Conservation (phyloP, 2,888 invertebrate genomes). For the Dendrolimus houi region DNA sequence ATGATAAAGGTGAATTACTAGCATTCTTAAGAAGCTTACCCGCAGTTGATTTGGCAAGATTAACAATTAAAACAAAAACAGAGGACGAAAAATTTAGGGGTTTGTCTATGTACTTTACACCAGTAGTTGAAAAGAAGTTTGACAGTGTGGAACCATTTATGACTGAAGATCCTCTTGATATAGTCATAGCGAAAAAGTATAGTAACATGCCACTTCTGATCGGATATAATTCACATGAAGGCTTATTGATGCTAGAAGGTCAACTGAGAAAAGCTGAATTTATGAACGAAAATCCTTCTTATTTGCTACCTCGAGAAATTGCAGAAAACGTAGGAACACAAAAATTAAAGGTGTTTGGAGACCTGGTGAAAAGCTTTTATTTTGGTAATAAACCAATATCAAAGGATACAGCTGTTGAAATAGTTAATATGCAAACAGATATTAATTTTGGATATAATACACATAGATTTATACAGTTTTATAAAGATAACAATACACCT, state of each 20-base stretch:
- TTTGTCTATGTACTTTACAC: conserved; percentile 38
- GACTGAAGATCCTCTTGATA: conserved; percentile 28
- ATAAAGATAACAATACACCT: conserved; percentile 20
- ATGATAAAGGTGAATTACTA: conserved; percentile 32
- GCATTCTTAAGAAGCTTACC: conserved; percentile 34
- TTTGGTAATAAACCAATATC: conserved; percentile 26
- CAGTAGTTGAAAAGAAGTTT: conserved; percentile 43
- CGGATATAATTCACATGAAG: conserved; percentile 48
- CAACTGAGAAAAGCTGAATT: conserved; percentile 24
- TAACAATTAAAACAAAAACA: conserved; percentile 29
- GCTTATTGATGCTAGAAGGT: conserved; percentile 27
- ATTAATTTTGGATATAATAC: conserved; percentile 33
- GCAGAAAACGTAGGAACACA: conserved; percentile 21
- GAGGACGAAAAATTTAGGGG: conserved; percentile 36
- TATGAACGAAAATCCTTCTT: conserved; percentile 31
- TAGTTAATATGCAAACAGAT: conserved; percentile 35
- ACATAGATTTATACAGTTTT: conserved; percentile 37
- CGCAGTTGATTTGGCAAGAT: conserved; percentile 28
- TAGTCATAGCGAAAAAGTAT: conserved; percentile 28
- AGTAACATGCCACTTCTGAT: conserved; percentile 38
- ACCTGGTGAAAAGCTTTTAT: conserved; percentile 36
- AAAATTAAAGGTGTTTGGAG: conserved; percentile 30
- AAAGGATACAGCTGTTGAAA: conserved; percentile 19
- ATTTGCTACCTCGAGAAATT: conserved; percentile 36
- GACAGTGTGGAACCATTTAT: conserved; percentile 33